Base-by-base conservation (phyloP, 2,888 invertebrate genomes). In the Lepidocyrtoides sp. region DNA sequence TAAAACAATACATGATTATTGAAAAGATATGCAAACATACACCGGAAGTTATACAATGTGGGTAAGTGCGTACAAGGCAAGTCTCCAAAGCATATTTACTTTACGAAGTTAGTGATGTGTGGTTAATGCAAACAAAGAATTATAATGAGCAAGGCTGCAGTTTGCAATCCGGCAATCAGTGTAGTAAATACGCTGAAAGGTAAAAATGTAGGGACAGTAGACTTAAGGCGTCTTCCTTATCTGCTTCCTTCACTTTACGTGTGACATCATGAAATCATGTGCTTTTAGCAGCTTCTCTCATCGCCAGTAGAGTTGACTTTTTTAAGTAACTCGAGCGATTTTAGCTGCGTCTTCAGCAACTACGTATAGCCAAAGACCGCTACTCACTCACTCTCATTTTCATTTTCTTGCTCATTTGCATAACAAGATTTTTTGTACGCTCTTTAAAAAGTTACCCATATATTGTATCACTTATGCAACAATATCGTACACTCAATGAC, bases 1-100 rank as follows among this genome's bases (percentile, higher is more conserved):
- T 20, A 77, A 88, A 36, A 88, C 87, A 88, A 88, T 88, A 17
- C 57, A 66, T 41, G 81, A 88, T 88, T 66, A 79, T 79, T 81
- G 79, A 88, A 79, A 66, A 26, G 51, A 81, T 88, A 36, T 81
- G 12, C 54, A 54, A 75, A 41, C 81, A 48, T 88, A 36, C 87
- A 69, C 81, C 81, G 87, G 81, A 81, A 79, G 87, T 81, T 60
- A 23, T 60, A 26, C 7, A 57, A 3, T 57, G 48, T 48, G 1
- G 29, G 8, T 26, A 66, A 32, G 3, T 69, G 36, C 7, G 2
- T 36, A 36, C 36, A 4, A 36, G 36, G 36, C 41, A 41, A 36
- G 20, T 32, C 20, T 4, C 36, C 36, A 36, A 2, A n/a, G 2
- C 36, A 2, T 36, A 36, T 36, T 63, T 63, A 3, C 23, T 10